Conservation (phyloP, 2,797 vertebrate genomes). For the Coluber constrictor region DNA sequence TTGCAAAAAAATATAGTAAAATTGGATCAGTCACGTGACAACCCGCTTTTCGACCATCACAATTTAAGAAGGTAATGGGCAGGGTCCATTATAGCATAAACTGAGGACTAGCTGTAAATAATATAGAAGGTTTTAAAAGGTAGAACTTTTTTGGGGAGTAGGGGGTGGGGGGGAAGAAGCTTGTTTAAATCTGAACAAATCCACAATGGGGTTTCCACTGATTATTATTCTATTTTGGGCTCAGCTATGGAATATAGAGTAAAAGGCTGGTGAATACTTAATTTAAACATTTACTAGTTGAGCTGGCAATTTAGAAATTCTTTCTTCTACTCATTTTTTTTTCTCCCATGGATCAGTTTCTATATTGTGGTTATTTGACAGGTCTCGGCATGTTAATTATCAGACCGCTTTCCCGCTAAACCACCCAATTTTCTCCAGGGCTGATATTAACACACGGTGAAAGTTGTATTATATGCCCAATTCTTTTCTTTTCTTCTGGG, state of each 20-base stretch:
- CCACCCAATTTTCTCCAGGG: not conserved
- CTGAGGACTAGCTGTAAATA: not conserved
- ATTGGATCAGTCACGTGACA: not conserved
- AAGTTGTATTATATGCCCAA: not conserved
- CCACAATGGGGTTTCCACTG: not conserved
- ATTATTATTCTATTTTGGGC: not conserved
- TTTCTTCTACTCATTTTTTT: not conserved
- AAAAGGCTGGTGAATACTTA: not conserved
- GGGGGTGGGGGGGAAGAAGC: not conserved
- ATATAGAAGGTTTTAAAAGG: not conserved
- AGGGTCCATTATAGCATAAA: not conserved
- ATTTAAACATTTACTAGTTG: not conserved
- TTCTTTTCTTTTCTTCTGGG: not conserved
- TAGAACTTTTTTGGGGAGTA: not conserved
- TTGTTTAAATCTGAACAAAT: not conserved
- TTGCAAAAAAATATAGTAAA: not conserved
- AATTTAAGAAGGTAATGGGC: not conserved
- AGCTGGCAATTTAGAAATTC: not conserved
- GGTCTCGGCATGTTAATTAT: constrained; percentile 11
- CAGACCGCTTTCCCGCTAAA: not conserved
- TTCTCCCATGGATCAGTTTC: not conserved
- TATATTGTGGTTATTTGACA: constrained; percentile 5
- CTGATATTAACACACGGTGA: not conserved
- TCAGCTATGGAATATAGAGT: not conserved
- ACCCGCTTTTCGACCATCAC: not conserved